Base-by-base conservation (phyloP, 1,140 invertebrate genomes). In the Drosophila azteca region DNA sequence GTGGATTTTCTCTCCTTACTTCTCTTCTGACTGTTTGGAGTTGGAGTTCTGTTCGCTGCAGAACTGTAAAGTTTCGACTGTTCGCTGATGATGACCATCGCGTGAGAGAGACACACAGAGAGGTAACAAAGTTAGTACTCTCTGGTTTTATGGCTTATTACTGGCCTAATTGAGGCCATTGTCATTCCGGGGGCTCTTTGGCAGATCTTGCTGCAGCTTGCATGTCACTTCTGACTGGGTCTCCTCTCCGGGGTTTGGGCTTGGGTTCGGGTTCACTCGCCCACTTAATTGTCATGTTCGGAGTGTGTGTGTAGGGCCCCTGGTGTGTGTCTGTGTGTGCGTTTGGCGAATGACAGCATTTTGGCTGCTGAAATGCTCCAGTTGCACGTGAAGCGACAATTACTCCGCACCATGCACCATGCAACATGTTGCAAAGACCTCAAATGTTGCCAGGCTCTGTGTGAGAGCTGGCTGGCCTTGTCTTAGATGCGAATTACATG, bases 131-230 rank as follows among this genome's bases (percentile, higher is more conserved):
- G 20, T 6, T 9, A 29, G 29, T 57, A 52, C 51, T 55, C 53
- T 35, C 50, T 55, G 58, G 35, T 85, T 85, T 85, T 87, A 85
- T 87, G 78, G 81, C 78, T 67, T 85, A 87, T 85, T 87, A 85
- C 82, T 52, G 78, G 69, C 51, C 82, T 85, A 85, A 85, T 85
- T 87, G 79, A 82, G 74, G 82, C 68, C 81, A 85, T 85, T 85
- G 81, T 85, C 78, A 81, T 87, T 88, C 46, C 63, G 49, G 17
- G 65, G 17, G 65, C 53, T 63, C 49, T 51, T 49, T 77, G 50
- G 73, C 59, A 52, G 73, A 76, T 77, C 53, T 77, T 35, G 64
- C 65, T 66, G 68, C 59, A 55, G 39, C 55, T 78, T 70, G 82
- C 83, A 85, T 85, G 83, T 26, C 24, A 26, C 24, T 26, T 26